Base-by-base conservation (phyloP, 2,797 vertebrate genomes). In the Valencia hispanica region DNA sequence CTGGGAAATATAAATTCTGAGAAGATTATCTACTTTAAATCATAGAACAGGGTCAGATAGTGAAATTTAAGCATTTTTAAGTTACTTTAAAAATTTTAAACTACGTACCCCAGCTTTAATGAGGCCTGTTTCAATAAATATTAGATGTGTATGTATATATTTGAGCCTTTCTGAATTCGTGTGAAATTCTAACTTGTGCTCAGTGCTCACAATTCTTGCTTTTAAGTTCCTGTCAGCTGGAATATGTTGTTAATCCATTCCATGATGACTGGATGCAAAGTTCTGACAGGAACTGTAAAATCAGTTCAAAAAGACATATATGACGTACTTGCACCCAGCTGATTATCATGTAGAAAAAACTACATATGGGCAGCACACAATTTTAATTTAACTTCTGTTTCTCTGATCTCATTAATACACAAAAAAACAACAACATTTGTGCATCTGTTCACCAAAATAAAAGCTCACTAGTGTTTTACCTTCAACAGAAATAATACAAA, bases 391-490 rank as follows among this genome's bases (percentile, higher is more conserved):
- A 14, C 20, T 70, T 61, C 15, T 22, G 72, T 50, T 76, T 17
- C 34, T 1, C 14, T 71, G 39, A 8, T 32, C 36, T 11, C 74
- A 74, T 66, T 15, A 68, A 25, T 32, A 47, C 47, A 53, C 20
- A 66, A 25, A n/a, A 36, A n/a, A 59, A 47, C 36, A 68, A 65
- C 25, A 43, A 18, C 34, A 48, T 20, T 32, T 57, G 18, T 78
- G 22, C 20, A 43, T 36, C 15, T 22, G 11, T 32, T 5, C 5
- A 43, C 9, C 34, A 55, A 45, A 70, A 73, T 41, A 77, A 2
- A 68, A 57, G 18, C 20, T 71, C 72, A 73, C 68, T 63, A 15
- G 53, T 74, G 63, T 81, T 47, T 50, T 30, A 65, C 81, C 27
- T 74, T 41, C 75, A 51, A 50, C 18, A 45, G 17, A 8, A 47